Base-by-base conservation (phyloP, 2,113 vertebrate genomes). In the Diadophis punctatus region DNA sequence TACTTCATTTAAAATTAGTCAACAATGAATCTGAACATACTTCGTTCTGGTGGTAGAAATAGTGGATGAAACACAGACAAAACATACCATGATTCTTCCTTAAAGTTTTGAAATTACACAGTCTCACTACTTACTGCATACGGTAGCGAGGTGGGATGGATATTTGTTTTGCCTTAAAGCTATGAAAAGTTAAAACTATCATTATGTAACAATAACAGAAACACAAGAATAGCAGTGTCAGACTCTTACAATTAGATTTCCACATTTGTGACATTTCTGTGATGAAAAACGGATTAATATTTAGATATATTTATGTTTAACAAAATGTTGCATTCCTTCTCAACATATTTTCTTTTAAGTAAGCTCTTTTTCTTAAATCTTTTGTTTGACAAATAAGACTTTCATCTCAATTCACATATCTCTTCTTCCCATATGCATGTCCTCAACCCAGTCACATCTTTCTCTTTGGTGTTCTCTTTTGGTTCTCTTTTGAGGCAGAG, bases 401-500 rank as follows among this genome's bases (percentile, higher is more conserved):
- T 86, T 90, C 90, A 89, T 96, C 2, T 8, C 9, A 6, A 0
- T 90, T 94, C 93, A 92, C 92, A 92, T 95, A 90, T 95, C 93
- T 60, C 93, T 87, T n/a, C 93, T n/a, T 93, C 95, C 92, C 88
- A 2, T 94, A 20, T 96, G 58, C 94, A 20, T 96, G 52, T 94
- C 91, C 93, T 94, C 96, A 95, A 94, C 94, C 87, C 18, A 94
- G 93, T 95, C 90, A 93, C 74, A 93, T 18, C 95, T 93, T 94
- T 86, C 93, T 25, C 52, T 95, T 95, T 88, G 30, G 93, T 94
- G 96, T n/a, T n/a, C n/a, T n/a, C n/a, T n/a, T n/a, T n/a, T n/a
- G n/a, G n/a, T n/a, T n/a, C n/a, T n/a, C n/a, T 96, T 97, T 93
- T 96, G 94, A 96, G 93, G 94, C 27, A 93, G 18, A 94, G 88